Conservation (phyloP, 2,797 vertebrate genomes). For the Onychomys leucogaster region DNA sequence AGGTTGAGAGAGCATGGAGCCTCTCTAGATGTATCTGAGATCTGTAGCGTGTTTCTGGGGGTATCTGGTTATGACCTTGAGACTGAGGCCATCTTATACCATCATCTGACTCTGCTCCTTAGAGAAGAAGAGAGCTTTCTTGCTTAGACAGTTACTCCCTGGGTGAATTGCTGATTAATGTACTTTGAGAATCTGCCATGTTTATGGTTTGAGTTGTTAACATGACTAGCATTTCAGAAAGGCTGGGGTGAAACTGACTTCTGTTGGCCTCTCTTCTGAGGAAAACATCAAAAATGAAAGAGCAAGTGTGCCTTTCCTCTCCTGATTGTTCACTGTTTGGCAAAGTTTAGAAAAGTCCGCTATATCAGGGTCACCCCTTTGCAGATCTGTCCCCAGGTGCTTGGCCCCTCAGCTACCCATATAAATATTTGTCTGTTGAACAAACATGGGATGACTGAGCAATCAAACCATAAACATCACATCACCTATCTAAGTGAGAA, state of each 20-base stretch:
- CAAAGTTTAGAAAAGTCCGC: neutral
- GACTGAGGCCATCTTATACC: neutral
- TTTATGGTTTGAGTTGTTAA: slow-evolving; percentile 35
- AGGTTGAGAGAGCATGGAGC: neutral
- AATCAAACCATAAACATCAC: neutral
- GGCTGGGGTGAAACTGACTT: slow-evolving; percentile 25
- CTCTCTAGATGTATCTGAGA: neutral
- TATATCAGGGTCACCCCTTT: neutral
- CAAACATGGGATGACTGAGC: slow-evolving; percentile 16
- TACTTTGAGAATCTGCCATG: slow-evolving; percentile 5
- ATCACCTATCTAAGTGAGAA: neutral
- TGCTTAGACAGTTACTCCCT: neutral
- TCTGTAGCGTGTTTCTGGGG: neutral
- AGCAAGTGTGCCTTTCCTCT: slow-evolving; percentile 2
- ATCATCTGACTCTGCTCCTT: neutral
- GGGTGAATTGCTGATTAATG: neutral
- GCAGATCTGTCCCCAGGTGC: neutral
- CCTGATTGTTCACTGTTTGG: slow-evolving; percentile 28
- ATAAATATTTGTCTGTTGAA: slow-evolving; percentile 37
- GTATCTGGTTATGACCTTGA: neutral
- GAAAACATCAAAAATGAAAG: slow-evolving; percentile 35
- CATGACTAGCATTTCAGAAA: slow-evolving; percentile 1
- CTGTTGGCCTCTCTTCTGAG: slow-evolving; percentile 29
- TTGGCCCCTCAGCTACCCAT: neutral
- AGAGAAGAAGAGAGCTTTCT: neutral